A percentile compares a stretch with the other conserved stretches of the same genome.
phyloP scores from a whole-genome alignment of 2,888 invertebrate species.

The Apodemia mormo region DNA sequence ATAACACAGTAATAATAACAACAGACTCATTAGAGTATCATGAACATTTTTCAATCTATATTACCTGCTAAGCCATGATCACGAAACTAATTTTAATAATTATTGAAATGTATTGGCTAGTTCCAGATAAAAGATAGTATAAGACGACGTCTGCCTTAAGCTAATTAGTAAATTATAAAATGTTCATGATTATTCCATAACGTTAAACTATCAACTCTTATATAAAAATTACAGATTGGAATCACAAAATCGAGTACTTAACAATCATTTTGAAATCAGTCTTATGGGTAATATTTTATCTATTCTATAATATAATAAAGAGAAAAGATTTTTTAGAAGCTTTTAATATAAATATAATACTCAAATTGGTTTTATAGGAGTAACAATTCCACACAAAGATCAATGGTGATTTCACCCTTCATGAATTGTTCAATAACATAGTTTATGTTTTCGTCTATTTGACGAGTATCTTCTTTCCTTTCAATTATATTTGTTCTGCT shows the following conservation, averaged over 20 bases:
- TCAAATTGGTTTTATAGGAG: no score
- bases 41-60: constrained; percentile 5
- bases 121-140: background rate
- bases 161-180: background rate
- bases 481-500: background rate
- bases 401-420: background rate
- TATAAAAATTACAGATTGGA: no score
- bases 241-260: no score
- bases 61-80: background rate
- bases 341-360: no score
- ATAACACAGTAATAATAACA: background rate
- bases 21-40: background rate
- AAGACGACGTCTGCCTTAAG: background rate
- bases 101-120: background rate
- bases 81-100: background rate
- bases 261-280: no score
- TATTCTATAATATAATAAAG: no score
- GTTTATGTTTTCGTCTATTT: constrained; percentile 3
- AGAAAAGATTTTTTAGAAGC: no score
- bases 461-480: constrained; percentile 8
- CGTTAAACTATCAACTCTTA: no score
- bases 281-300: no score
- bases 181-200: background rate
- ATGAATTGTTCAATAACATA: background rate
- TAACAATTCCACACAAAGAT: no score